Conservation (phyloP, 2,888 invertebrate species). For the Venustoraphidia nigricollis region DNA sequence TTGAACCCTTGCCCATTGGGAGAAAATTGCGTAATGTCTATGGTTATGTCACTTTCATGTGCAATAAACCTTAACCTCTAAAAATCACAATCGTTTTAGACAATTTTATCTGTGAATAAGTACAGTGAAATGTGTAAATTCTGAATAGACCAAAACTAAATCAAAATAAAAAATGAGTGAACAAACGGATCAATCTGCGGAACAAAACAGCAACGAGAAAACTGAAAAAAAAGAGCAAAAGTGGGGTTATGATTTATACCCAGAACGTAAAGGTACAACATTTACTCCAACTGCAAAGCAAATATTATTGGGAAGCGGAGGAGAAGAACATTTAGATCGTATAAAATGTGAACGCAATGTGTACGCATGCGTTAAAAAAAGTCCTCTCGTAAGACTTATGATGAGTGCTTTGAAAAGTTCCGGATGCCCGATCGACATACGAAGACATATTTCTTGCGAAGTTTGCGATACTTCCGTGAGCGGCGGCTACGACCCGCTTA, state of each 20-base stretch:
- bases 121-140: no score
- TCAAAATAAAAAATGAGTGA: no score
- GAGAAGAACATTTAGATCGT: slow-evolving; percentile 52
- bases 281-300: slow-evolving; percentile 37
- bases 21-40: no score
- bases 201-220: background rate
- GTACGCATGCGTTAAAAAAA: slow-evolving; percentile 54
- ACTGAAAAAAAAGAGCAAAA: slow-evolving; percentile 12
- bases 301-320: slow-evolving; percentile 46
- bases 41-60: no score
- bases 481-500: slow-evolving; percentile 78
- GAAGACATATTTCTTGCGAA: slow-evolving; percentile 86
- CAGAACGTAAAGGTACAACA: slow-evolving; percentile 52
- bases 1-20: no score
- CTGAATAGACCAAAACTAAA: no score
- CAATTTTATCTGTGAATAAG: no score
- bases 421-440: slow-evolving; percentile 67
- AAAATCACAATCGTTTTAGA: no score
- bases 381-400: slow-evolving; percentile 73
- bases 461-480: slow-evolving; percentile 68
- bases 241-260: slow-evolving; percentile 73
- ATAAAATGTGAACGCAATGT: slow-evolving; percentile 70
- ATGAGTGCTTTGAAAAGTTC: slow-evolving; percentile 66
- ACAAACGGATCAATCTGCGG: no score
- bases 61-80: no score